Evolutionary conservation across 2,888 invertebrate species (phyloP).

Genomic region (Desoria tigrina): DNA sequence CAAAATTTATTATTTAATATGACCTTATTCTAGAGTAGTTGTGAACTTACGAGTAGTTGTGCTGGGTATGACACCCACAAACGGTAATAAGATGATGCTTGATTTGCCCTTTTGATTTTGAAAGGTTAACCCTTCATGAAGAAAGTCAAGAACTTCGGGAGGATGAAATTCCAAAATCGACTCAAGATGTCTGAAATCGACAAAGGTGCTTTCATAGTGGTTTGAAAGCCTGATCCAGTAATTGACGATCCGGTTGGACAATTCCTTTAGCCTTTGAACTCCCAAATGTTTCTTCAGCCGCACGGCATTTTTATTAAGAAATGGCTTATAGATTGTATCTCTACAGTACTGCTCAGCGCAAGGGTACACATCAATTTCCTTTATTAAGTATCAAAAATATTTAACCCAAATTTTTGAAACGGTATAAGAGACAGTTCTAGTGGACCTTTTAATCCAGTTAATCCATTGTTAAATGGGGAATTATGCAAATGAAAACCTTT

Average conservation of each 20-base stretch:
- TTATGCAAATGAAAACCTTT: too few relatives aligned
- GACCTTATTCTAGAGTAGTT: too few relatives aligned
- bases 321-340: conserved; percentile 22
- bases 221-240: conserved; percentile 47
- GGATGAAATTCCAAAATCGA: conserved; percentile 35
- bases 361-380: conserved; percentile 32
- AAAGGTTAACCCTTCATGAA: conserved; percentile 36
- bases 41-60: conserved; percentile 35
- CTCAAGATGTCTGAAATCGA: conserved; percentile 35
- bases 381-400: not conserved
- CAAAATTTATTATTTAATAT: not conserved
- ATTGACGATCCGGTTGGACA: conserved; percentile 37
- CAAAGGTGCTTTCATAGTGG: conserved; percentile 38
- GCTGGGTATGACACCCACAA: conserved; percentile 35
- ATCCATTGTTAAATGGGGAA: too few relatives aligned
- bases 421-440: too few relatives aligned
- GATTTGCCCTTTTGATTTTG: conserved; percentile 23
- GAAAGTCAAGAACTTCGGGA: conserved; percentile 43
- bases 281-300: conserved; percentile 18
- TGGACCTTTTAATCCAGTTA: too few relatives aligned
- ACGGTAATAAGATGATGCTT: conserved; percentile 25
- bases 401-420: not conserved
- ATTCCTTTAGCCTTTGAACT: conserved; percentile 16
- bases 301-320: conserved; percentile 17
- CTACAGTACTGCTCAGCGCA: conserved; percentile 21